phyloP scores from a whole-genome alignment of 1,140 invertebrate genomes.

The Drosophila teissieri region DNA sequence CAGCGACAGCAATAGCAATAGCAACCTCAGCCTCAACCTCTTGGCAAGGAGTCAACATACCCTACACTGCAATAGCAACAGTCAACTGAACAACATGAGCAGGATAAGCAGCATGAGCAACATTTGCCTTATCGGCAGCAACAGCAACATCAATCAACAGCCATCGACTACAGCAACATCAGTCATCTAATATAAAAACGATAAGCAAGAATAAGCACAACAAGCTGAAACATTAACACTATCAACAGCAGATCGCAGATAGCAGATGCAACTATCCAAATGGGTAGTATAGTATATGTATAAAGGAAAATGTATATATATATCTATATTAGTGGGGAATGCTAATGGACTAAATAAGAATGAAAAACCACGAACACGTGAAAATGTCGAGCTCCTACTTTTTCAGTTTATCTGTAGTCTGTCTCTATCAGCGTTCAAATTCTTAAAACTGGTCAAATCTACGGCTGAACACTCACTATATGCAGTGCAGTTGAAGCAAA shows the following conservation, averaged over 20 bases:
- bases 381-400: too few relatives aligned
- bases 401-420: too few relatives aligned
- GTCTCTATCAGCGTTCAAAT: too few relatives aligned
- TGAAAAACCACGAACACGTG: too few relatives aligned
- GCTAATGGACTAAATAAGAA: too few relatives aligned
- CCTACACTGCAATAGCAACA: not conserved
- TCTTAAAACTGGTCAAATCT: too few relatives aligned
- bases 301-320: slow-evolving; percentile 24
- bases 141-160: slow-evolving; percentile 20
- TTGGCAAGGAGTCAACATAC: not conserved
- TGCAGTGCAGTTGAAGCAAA: too few relatives aligned
- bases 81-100: not conserved
- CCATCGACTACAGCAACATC: not conserved
- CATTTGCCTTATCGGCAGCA: slow-evolving; percentile 3
- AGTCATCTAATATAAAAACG: not conserved
- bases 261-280: not conserved
- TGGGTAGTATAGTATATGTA: slow-evolving; percentile 1
- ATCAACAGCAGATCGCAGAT: not conserved
- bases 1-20: not conserved
- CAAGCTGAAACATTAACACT: not conserved
- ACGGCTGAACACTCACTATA: too few relatives aligned
- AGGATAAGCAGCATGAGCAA: not conserved
- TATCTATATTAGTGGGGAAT: too few relatives aligned
- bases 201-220: slow-evolving; percentile 3
- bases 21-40: not conserved